phyloP scores from a whole-genome alignment of 1,140 invertebrate genomes.

The Gryon sp. region DNA sequence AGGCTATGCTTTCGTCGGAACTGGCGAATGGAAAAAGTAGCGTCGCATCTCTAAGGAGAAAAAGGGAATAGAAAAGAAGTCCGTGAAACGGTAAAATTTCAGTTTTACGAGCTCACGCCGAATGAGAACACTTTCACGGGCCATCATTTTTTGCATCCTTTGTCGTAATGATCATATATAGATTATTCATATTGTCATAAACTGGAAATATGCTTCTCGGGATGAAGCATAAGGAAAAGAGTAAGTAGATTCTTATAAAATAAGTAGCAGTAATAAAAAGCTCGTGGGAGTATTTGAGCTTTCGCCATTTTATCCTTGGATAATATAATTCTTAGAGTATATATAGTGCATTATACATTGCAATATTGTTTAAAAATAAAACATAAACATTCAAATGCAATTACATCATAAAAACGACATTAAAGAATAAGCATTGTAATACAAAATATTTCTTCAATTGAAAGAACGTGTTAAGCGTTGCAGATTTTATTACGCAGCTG shows the following conservation, averaged over 20 bases:
- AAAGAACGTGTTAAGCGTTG: too few relatives aligned
- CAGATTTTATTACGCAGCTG: too few relatives aligned
- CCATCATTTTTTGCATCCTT: constrained; percentile 30
- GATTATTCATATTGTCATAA: constrained; percentile 49
- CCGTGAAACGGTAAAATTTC: constrained; percentile 31
- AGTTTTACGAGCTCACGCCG: constrained; percentile 37
- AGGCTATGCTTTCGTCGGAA: constrained; percentile 10
- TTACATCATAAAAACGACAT: too few relatives aligned
- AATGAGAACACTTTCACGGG: constrained; percentile 16
- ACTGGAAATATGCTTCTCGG: constrained; percentile 24
- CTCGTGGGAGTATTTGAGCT: constrained; percentile 7
- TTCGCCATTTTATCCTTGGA: neutral
- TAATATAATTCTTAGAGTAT: constrained; percentile 6
- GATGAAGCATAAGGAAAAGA: constrained; percentile 8
- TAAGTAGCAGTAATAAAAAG: constrained; percentile 42
- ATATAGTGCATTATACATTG: too few relatives aligned
- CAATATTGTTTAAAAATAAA: too few relatives aligned
- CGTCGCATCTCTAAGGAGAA: constrained; percentile 11
- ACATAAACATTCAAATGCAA: too few relatives aligned
- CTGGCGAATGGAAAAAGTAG: neutral
- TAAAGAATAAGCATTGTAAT: too few relatives aligned
- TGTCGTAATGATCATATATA: constrained; percentile 38
- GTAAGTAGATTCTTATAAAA: constrained; percentile 36
- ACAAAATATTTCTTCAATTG: too few relatives aligned
- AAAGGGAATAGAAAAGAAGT: constrained; percentile 11